phyloP scores from a whole-genome alignment of 2,888 invertebrate species.

The Caenorhabditis doughertyi region DNA sequence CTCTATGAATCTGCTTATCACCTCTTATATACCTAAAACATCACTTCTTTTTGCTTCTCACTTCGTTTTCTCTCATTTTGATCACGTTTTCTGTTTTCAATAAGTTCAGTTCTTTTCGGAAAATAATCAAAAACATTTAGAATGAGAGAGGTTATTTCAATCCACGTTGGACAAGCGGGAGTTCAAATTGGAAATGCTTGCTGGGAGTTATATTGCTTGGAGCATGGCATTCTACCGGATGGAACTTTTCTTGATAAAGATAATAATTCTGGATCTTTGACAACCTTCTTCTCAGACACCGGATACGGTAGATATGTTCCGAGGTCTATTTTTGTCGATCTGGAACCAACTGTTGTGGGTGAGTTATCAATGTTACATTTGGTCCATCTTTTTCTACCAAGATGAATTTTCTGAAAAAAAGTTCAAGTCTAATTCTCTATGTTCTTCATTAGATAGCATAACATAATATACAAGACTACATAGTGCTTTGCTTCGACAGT shows the following conservation, averaged over 20 bases:
- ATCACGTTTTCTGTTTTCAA: slow-evolving; percentile 1
- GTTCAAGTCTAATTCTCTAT: not conserved
- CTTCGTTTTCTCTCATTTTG: slow-evolving; percentile 8
- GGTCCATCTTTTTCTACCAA: too few species aligned
- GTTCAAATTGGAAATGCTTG: slow-evolving; percentile 84
- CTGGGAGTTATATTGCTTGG: slow-evolving; percentile 86
- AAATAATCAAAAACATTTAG: not conserved
- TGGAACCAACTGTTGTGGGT: slow-evolving; percentile 76
- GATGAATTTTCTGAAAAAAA: too few species aligned
- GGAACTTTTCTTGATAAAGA: slow-evolving; percentile 71
- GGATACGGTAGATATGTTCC: slow-evolving; percentile 85
- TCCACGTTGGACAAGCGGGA: slow-evolving; percentile 61
- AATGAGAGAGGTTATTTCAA: slow-evolving; percentile 62
- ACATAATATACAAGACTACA: too few species aligned
- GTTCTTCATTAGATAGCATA: too few species aligned
- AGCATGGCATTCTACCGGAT: slow-evolving; percentile 85
- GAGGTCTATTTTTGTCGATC: slow-evolving; percentile 73
- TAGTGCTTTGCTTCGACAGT: too few species aligned
- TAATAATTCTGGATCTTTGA: slow-evolving; percentile 89
- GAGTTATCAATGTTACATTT: too few species aligned
- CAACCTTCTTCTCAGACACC: slow-evolving; percentile 88
- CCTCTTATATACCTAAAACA: slow-evolving; percentile 19
- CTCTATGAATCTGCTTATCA: slow-evolving; percentile 29
- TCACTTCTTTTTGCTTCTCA: slow-evolving; percentile 19
- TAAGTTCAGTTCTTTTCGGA: not conserved